These are phyloP conservation scores for Coronaproctus castanopsis DNA, from an alignment of 2,888 invertebrate species.

Conservation along the genomic window DNA sequence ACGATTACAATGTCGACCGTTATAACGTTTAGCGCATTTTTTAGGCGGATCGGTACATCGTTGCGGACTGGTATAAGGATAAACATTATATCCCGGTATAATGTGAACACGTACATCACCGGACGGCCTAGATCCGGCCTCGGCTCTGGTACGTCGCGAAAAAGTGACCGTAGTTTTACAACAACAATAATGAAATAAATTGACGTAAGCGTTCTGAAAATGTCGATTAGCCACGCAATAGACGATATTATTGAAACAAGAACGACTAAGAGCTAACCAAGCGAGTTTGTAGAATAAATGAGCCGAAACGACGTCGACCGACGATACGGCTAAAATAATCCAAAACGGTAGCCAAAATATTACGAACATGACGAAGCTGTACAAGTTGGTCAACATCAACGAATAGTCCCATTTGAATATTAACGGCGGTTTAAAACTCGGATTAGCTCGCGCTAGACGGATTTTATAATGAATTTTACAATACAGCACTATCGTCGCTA, in stretches of 20 bases:
- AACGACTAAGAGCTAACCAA: conserved; percentile 48
- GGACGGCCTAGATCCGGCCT: conserved; percentile 29
- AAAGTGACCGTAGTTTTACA: conserved; percentile 54
- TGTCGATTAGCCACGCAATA: conserved; percentile 43
- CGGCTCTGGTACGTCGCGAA: conserved; percentile 36
- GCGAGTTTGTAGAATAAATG: conserved; percentile 42
- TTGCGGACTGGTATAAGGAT: conserved; percentile 39
- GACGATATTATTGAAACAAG: conserved; percentile 42
- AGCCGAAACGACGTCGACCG: conserved; percentile 31
- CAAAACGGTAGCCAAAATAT: conserved; percentile 50
- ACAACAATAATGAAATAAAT: conserved; percentile 57
- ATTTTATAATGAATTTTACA: conserved; percentile 29
- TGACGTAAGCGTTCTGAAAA: conserved; percentile 48
- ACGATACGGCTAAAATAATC: conserved; percentile 35
- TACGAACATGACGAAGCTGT: conserved; percentile 38
- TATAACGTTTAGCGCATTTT: conserved; percentile 1
- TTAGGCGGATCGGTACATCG: conserved; percentile 21
- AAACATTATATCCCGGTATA: conserved; percentile 46
- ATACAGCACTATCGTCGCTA: conserved; percentile 35
- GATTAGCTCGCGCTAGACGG: conserved; percentile 31
- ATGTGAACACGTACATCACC: conserved; percentile 54
- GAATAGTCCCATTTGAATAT: conserved; percentile 41
- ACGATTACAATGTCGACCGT: not conserved
- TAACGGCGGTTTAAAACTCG: conserved; percentile 40
- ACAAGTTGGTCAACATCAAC: conserved; percentile 40